A percentile compares a stretch with the other conserved stretches of the same genome.
phyloP scores from a whole-genome alignment of 1,140 invertebrate species.

The Chironomus striatipennis region DNA sequence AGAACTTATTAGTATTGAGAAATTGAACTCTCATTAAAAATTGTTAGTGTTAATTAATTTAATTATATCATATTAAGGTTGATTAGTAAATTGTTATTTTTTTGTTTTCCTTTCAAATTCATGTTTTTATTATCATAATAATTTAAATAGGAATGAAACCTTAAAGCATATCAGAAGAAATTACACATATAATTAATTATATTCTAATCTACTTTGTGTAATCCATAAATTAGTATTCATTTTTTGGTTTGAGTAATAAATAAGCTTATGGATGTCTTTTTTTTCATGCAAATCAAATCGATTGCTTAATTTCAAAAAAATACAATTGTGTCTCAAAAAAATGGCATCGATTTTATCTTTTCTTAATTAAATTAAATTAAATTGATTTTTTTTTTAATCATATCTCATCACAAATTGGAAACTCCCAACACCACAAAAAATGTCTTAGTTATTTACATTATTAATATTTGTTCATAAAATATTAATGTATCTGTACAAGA shows the following conservation, averaged over 20 bases:
- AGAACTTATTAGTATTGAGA: slow-evolving; percentile 18
- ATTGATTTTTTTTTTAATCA: too few species aligned
- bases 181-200: too few species aligned
- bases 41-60: not conserved
- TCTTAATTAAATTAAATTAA: too few species aligned
- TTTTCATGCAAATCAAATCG: too few species aligned
- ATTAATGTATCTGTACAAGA: not conserved
- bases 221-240: too few species aligned
- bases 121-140: not conserved
- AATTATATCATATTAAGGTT: not conserved
- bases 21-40: not conserved
- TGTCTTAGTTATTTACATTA: not conserved
- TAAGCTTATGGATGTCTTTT: too few species aligned
- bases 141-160: not conserved
- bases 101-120: not conserved
- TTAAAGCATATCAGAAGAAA: not conserved
- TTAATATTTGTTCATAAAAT: not conserved
- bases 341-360: too few species aligned
- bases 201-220: too few species aligned
- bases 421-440: slow-evolving; percentile 12
- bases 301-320: too few species aligned
- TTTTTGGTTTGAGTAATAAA: too few species aligned
- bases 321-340: too few species aligned
- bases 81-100: not conserved
- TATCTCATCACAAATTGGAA: slow-evolving; percentile 7